Evolutionary conservation across 2,797 vertebrate genomes (phyloP).

Genomic region (Catamblyrhynchus diadema): DNA sequence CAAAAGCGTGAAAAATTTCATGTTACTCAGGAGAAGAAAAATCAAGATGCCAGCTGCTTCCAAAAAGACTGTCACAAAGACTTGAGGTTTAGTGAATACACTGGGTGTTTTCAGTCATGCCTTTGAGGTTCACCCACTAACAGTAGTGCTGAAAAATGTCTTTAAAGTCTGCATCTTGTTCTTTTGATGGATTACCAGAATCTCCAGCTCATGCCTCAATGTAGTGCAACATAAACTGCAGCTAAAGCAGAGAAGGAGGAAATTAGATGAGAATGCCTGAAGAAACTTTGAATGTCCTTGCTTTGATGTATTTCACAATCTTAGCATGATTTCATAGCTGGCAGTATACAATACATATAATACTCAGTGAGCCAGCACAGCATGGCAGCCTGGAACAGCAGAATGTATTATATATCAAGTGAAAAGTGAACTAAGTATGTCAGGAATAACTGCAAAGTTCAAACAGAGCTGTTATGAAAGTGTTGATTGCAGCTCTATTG

Average conservation of each 20-base stretch:
- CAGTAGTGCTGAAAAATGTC: constrained; percentile 20
- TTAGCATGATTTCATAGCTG: constrained; percentile 54
- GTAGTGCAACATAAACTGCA: constrained; percentile 1
- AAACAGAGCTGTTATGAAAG: background rate
- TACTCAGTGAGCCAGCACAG: background rate
- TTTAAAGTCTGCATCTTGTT: constrained; percentile 34
- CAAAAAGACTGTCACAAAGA: background rate
- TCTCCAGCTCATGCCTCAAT: background rate
- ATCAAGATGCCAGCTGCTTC: background rate
- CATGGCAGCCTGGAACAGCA: constrained; percentile 47
- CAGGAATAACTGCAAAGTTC: constrained; percentile 39
- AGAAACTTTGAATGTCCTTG: constrained; percentile 9
- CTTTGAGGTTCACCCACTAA: constrained; percentile 44
- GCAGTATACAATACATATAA: background rate
- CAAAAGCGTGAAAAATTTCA: background rate
- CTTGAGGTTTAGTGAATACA: constrained; percentile 19
- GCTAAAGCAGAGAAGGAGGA: constrained; percentile 2
- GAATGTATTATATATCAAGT: background rate
- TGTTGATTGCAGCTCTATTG: background rate
- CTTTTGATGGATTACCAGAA: constrained; percentile 29
- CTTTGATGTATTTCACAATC: constrained; percentile 52
- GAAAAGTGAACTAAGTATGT: constrained; percentile 35
- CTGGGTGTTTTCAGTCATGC: constrained; percentile 1
- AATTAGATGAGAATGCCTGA: constrained; percentile 29
- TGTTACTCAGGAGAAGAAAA: background rate